Conservation (phyloP, 35 echinoderm and acorn worm species). For the Lytechinus variegatus region DNA sequence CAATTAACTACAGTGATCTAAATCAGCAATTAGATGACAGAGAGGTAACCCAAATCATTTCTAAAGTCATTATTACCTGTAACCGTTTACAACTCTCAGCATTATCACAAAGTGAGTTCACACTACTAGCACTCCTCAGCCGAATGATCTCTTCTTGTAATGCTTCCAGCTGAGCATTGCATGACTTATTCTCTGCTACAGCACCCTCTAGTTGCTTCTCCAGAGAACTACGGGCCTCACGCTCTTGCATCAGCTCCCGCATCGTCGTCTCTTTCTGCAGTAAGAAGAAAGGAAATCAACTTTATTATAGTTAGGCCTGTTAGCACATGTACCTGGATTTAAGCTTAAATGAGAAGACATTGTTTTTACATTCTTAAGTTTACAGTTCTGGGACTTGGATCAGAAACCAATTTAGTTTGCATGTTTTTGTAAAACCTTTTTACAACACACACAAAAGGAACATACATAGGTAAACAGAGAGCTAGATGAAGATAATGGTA, state of each 20-base stretch:
- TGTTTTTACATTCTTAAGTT: too few species aligned
- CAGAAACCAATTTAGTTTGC: too few species aligned
- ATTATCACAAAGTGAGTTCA: conserved; percentile 17
- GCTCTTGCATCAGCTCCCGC: conserved; percentile 51
- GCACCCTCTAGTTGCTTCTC: conserved; percentile 45
- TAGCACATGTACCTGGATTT: too few species aligned
- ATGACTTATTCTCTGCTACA: conserved; percentile 25
- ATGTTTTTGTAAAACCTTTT: too few species aligned
- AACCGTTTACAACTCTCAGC: conserved; percentile 27
- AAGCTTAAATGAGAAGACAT: too few species aligned
- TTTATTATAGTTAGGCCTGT: too few species aligned
- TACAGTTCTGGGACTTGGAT: too few species aligned
- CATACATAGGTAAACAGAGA: too few species aligned
- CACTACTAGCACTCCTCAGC: neutral
- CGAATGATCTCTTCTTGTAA: neutral
- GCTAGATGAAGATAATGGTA: too few species aligned
- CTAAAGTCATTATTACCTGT: neutral
- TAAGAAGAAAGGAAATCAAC: neutral
- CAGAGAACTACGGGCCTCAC: conserved; percentile 38
- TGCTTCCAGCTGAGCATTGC: conserved; percentile 41
- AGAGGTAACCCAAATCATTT: neutral
- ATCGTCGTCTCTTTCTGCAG: conserved; percentile 32
- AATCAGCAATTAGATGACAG: neutral
- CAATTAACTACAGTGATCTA: neutral
- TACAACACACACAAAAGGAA: too few species aligned